Evolutionary conservation across 2,113 vertebrate genomes (phyloP), one percentile per base, ranked within the genome.

Genomic region (Tachycineta bicolor): DNA sequence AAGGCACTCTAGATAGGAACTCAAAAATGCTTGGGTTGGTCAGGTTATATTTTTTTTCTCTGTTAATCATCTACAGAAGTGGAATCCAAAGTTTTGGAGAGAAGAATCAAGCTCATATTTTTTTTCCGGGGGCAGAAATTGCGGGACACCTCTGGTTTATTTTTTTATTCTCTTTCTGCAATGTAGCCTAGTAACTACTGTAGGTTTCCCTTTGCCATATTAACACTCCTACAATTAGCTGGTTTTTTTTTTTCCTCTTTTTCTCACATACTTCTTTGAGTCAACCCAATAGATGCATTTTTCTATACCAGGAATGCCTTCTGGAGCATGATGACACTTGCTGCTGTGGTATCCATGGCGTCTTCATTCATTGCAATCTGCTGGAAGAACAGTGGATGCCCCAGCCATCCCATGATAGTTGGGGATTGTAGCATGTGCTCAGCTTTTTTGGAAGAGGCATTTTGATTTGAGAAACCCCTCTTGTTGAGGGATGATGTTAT

Each of bases 31-130:
- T 50, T 94, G 89, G 60, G 68, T 93, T 78, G 82, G 93, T 95
- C 91, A 95, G 82, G 64, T 92, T 81, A 78, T 59, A 5, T 94
- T 87, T 97, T 87, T 87, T 96, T 75, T 50, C 50, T 86, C 62
- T 4, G 5, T 95, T 91, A 96, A 91, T 96, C 44, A 52, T 91
- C 80, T 76, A 65, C 44, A 67, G 82, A 90, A 94, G 39, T 90
- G 73, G 47, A 96, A 91, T 90, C 62, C 83, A 74, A 64, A 82
- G 55, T 84, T 94, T 59, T 58, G 71, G 62, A 74, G 29, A 46
- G 31, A 74, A 26, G 53, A 90, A 79, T 73, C 5, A 11, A 94
- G 56, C 29, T 19, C 14, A 31, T 64, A 47, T n/a, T n/a, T 34
- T 86, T 95, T 96, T 75, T 75, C 56, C 83, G 81, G 77, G 73